These are phyloP conservation scores for Cepaea nemoralis DNA, from an alignment of 1,140 invertebrate genomes.

Conservation along the genomic window DNA sequence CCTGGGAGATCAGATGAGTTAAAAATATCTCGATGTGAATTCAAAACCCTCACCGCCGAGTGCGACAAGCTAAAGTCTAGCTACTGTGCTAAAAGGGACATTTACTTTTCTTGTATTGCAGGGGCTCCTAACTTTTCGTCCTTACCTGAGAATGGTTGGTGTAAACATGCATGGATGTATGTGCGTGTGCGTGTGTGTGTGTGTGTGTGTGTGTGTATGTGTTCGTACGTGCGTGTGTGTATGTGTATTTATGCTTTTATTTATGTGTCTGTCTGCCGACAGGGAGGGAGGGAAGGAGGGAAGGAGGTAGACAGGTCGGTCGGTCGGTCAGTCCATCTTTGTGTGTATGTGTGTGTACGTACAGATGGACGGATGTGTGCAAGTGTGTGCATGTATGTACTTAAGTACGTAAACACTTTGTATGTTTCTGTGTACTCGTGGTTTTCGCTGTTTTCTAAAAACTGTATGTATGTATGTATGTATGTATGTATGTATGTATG, in stretches of 20 bases:
- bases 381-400: background rate
- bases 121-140: no score
- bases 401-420: background rate
- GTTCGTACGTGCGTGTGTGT: background rate
- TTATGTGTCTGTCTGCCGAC: background rate
- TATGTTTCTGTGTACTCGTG: no score
- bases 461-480: slow-evolving; percentile 18
- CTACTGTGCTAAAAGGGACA: no score
- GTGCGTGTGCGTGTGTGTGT: background rate
- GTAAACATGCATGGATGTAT: no score
- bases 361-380: background rate
- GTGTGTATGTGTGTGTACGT: background rate
- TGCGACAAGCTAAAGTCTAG: no score
- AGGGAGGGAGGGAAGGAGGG: no score
- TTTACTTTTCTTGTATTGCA: no score
- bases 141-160: no score
- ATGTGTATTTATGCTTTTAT: background rate
- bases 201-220: background rate
- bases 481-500: slow-evolving; percentile 16
- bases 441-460: background rate
- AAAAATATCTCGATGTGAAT: no score
- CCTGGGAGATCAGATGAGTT: no score
- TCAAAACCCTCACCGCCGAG: no score
- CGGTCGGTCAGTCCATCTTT: background rate
- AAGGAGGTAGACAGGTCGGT: background rate